A percentile compares a stretch with the other conserved stretches of the same genome.
phyloP scores from a whole-genome alignment of 2,888 invertebrate genomes.

The Blastobasis adustella region DNA sequence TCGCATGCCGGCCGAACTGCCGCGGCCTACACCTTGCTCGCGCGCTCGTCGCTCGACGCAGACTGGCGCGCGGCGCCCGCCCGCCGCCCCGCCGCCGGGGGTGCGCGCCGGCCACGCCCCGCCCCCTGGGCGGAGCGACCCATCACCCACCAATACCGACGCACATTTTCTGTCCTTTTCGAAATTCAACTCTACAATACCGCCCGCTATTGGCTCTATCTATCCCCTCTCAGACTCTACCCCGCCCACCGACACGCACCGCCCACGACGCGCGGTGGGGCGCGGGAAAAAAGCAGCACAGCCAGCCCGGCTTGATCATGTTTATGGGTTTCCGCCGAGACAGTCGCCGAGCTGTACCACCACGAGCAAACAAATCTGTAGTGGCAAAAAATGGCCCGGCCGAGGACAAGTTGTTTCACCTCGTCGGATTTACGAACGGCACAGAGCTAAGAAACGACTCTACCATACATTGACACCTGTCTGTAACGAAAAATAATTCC shows the following conservation, averaged over 20 bases:
- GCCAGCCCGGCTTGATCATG: conserved; percentile 62
- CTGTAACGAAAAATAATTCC: too few relatives aligned
- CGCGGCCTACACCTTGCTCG: conserved; percentile 52
- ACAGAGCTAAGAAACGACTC: conserved; percentile 41
- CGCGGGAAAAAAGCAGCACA: conserved; percentile 65
- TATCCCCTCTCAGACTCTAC: conserved; percentile 38
- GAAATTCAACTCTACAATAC: conserved; percentile 28
- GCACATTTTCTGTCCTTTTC: conserved; percentile 55
- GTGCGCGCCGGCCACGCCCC: conserved; percentile 53
- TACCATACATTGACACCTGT: conserved; percentile 7
- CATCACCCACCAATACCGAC: conserved; percentile 42
- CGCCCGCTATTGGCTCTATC: conserved; percentile 38
- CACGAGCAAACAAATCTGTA: conserved; percentile 68
- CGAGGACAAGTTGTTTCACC: conserved; percentile 69
- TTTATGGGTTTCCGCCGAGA: conserved; percentile 72
- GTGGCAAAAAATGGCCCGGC: conserved; percentile 69
- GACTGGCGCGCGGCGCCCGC: conserved; percentile 68
- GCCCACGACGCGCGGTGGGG: conserved; percentile 48
- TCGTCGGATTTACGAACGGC: conserved; percentile 65
- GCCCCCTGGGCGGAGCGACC: conserved; percentile 46
- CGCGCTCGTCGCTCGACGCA: conserved; percentile 62
- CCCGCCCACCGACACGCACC: conserved; percentile 36
- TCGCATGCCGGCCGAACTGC: conserved; percentile 52
- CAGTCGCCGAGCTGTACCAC: conserved; percentile 61
- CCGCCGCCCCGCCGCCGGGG: conserved; percentile 68